Percentiles rank a stretch among this genome's conserved stretches.
Evolutionary conservation across 1,140 invertebrate genomes (phyloP).

Genomic region (Pseudomyrmex gracilis): DNA sequence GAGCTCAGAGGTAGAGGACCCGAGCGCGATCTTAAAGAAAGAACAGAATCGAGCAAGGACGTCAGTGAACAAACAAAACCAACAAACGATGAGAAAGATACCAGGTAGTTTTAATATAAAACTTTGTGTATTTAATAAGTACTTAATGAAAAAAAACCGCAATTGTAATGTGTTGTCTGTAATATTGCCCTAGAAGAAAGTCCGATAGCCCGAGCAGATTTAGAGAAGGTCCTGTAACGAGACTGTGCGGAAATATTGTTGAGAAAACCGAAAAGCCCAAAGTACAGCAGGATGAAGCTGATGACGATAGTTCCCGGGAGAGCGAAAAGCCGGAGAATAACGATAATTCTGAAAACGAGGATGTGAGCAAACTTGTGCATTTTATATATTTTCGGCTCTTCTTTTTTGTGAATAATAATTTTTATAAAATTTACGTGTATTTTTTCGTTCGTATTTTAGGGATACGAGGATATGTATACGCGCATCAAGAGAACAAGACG

Average conservation of each 20-base stretch:
- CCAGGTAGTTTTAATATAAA: constrained; percentile 65
- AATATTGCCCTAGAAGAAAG: constrained; percentile 71
- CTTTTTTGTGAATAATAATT: constrained; percentile 18
- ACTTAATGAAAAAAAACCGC: background rate
- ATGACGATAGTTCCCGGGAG: constrained; percentile 79
- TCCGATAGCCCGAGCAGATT: constrained; percentile 80
- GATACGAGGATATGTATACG: constrained; percentile 88
- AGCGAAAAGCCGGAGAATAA: constrained; percentile 82
- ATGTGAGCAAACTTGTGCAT: constrained; percentile 65
- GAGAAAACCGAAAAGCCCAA: constrained; percentile 81
- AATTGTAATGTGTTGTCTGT: background rate
- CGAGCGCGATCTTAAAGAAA: constrained; percentile 73
- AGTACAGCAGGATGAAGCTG: constrained; percentile 73
- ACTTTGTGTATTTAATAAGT: constrained; percentile 15
- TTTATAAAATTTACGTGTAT: constrained; percentile 28
- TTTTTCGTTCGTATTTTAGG: constrained; percentile 71
- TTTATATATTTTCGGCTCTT: background rate
- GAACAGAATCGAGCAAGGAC: constrained; percentile 78
- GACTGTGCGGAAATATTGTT: constrained; percentile 76
- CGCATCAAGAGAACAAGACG: constrained; percentile 87
- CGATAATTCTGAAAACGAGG: constrained; percentile 83
- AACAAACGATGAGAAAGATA: constrained; percentile 79
- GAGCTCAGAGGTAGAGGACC: constrained; percentile 71
- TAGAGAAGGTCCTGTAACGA: constrained; percentile 83
- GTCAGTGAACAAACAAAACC: constrained; percentile 74